phyloP scores from a whole-genome alignment of 2,797 vertebrate genomes.

The Heliangelus exortis region DNA sequence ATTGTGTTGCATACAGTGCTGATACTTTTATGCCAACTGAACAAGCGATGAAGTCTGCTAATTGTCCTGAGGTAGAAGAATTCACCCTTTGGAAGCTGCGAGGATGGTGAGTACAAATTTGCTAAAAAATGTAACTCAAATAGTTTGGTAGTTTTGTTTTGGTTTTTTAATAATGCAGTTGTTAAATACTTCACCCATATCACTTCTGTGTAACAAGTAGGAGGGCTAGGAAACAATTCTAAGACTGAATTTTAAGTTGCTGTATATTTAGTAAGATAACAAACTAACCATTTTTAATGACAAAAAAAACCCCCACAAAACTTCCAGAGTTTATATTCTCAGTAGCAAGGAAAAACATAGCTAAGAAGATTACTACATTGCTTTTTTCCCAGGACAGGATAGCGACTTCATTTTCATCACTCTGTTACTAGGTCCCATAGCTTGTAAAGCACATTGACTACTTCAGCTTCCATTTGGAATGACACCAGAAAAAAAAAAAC shows the following conservation, averaged over 20 bases:
- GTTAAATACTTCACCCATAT: not conserved
- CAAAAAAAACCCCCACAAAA: not conserved
- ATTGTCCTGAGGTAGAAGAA: not conserved
- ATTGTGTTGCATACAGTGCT: fast-evolving
- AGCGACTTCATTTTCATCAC: not conserved
- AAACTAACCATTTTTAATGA: not conserved
- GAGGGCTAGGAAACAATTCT: not conserved
- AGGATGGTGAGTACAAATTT: not conserved
- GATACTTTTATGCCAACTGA: not conserved
- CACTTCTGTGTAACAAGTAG: not conserved
- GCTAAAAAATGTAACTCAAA: not conserved
- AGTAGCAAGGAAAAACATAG: not conserved
- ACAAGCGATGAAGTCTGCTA: not conserved
- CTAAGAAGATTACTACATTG: not conserved
- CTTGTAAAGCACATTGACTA: not conserved
- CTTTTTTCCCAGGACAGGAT: not conserved
- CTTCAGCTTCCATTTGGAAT: not conserved
- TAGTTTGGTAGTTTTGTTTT: not conserved
- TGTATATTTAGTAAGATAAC: not conserved
- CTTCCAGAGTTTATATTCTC: not conserved
- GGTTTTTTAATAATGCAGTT: not conserved
- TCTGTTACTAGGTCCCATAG: not conserved
- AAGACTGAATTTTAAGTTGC: not conserved
- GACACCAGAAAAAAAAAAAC: not conserved
- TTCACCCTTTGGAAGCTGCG: not conserved